Base-by-base conservation (phyloP, 1,140 invertebrate genomes). In the Eumaeus atala region DNA sequence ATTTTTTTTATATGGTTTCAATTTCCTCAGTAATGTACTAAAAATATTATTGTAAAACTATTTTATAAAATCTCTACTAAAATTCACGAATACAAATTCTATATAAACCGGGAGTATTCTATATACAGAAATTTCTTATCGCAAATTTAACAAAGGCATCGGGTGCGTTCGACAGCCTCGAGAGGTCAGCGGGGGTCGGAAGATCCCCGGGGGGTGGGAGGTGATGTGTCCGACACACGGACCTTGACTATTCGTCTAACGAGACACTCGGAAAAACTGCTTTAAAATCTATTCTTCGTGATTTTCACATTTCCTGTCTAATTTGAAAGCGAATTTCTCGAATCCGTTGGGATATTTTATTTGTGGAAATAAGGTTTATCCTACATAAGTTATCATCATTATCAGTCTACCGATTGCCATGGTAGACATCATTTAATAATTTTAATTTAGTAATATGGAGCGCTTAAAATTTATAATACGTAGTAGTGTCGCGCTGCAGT, bases 91-190 rank as follows among this genome's bases (percentile, higher is more conserved):
- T 21, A 51, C 21, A 36, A 51, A 51, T 38, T 51, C 50, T n/a
- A 51, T 16, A 36, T 21, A 40, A 17, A 18, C 36, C 21, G 1
- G 17, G 17, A 51, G 36, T 36, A 51, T n/a, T n/a, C n/a, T n/a
- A n/a, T n/a, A n/a, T 62, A 69, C 67, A 58, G 56, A 60, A 62
- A 70, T 66, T 66, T 61, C 66, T 72, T 72, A 74, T 74, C 71
- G 69, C 56, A 65, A 71, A 72, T 72, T 73, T 78, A 84, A 82
- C 77, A 74, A 80, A 74, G 73, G 70, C 73, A 67, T 75, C 70
- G 72, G 64, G 68, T 84, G 77, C 69, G 65, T 77, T 80, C 75
- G 78, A 82, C 78, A 79, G 74, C 51, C 63, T 44, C 44, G 48
- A 51, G 67, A 65, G 67, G 58, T 66, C 62, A 66, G 53, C 56